Evolutionary conservation across 2,888 invertebrate species (phyloP).

Genomic region (Nipponacmea schrenckii): DNA sequence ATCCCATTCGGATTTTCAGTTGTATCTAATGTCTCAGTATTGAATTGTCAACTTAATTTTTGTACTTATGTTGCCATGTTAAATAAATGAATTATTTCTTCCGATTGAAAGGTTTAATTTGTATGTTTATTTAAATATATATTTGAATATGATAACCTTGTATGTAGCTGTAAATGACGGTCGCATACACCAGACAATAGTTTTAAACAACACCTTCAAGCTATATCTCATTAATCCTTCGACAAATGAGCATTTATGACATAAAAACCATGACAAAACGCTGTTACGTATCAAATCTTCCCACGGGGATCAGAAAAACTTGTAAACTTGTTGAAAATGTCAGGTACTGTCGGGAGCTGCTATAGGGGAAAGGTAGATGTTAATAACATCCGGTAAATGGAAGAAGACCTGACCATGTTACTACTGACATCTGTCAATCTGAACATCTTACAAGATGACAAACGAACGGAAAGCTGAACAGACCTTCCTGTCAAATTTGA

Average conservation of each 20-base stretch:
- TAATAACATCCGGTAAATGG: background rate
- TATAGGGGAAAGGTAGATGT: background rate
- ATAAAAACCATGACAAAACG: background rate
- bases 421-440: slow-evolving; percentile 4
- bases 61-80: too few relatives aligned
- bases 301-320: background rate
- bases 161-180: too few relatives aligned
- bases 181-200: too few relatives aligned
- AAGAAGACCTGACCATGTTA: background rate
- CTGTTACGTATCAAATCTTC: background rate
- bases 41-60: too few relatives aligned
- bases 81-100: too few relatives aligned
- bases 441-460: background rate
- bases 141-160: too few relatives aligned
- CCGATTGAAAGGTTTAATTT: too few relatives aligned
- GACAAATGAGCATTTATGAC: background rate
- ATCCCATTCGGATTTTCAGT: too few relatives aligned
- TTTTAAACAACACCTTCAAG: background rate
- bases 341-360: background rate
- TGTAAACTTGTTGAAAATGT: slow-evolving; percentile 6
- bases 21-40: too few relatives aligned
- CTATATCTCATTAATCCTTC: background rate
- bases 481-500: background rate
- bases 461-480: background rate
- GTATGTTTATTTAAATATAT: too few relatives aligned